Base-by-base conservation (phyloP, 2,888 invertebrate species). In the Strigamia crassipes region DNA sequence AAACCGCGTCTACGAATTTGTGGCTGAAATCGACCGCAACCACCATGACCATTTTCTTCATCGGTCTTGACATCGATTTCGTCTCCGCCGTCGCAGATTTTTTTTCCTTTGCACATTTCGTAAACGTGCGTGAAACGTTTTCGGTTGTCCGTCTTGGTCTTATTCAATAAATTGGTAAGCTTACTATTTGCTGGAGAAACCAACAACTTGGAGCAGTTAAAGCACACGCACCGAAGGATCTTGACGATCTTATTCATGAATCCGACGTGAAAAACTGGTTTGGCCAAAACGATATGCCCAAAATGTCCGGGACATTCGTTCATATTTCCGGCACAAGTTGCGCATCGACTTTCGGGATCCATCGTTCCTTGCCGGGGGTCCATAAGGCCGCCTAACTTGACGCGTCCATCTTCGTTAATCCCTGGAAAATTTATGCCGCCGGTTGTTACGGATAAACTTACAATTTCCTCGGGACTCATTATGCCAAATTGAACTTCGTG, bases 301-400 rank as follows among this genome's bases (percentile, higher is more conserved):
- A 99, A 99, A 89, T 99, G 99, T 1, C 99, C 99, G 2, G 99
- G 98, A 88, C 99, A 99, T 88, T 99, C 98, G 0, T 96, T 95
- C 95, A 98, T 96, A 87, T 96, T 97, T 78, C 99, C 91, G 83
- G 97, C 97, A 88, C 97, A 98, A 0, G 97, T 98, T 88, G 96
- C 96, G 87, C 97, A 97, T 83, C 96, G 91, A 3, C 97, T 95
- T 86, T 92, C 93, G 85, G 98, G 91, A 88, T 99, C 99, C 66
- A 98, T 95, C 83, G 97, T 97, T 86, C 99, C 99, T 90, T 99
- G 99, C 82, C 99, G 91, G 0, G 99, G 99, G 89, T 99, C 99
- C 99, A 99, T 99, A 84, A 99, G 92, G 41, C 99, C 99, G 0
- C 98, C 97, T 83, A 98, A 89, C 88, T 99, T 99, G 0, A 99